These are phyloP conservation scores for Arremon brunneinucha DNA, from an alignment of 2,797 vertebrate genomes.

Conservation along the genomic window DNA sequence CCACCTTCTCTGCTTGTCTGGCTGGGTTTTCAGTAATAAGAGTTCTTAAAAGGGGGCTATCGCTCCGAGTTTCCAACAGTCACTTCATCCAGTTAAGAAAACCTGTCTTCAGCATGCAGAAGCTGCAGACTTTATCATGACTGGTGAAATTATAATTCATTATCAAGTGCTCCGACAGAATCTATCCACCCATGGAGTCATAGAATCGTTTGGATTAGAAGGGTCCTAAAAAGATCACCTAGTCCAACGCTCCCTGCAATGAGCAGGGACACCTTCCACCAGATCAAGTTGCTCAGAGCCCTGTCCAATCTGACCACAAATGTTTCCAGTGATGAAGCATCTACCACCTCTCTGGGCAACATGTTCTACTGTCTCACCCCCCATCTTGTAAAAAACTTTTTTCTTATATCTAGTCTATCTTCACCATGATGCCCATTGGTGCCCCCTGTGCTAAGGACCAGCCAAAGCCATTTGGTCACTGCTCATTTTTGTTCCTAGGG, in stretches of 20 bases:
- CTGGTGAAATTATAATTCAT: not conserved
- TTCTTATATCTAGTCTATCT: not conserved
- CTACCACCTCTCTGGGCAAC: not conserved
- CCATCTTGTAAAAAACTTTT: accelerated
- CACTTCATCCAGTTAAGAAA: not conserved
- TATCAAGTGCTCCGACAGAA: not conserved
- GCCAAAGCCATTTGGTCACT: not conserved
- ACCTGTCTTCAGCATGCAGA: not conserved
- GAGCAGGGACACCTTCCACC: not conserved
- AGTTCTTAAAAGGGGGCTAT: not conserved
- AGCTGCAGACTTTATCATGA: not conserved
- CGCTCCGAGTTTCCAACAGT: not conserved
- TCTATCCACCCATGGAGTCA: not conserved
- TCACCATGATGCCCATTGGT: accelerated
- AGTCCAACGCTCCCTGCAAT: accelerated
- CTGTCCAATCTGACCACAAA: not conserved
- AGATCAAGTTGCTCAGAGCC: not conserved
- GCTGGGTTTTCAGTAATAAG: not conserved
- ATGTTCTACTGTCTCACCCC: no score
- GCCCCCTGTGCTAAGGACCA: not conserved
- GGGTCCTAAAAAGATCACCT: not conserved
- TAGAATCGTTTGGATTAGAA: not conserved
- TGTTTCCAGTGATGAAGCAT: not conserved
- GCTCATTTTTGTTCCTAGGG: not conserved
- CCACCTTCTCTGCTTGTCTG: not conserved